phyloP scores from a whole-genome alignment of 2,888 invertebrate species.

The Fragum fragum region DNA sequence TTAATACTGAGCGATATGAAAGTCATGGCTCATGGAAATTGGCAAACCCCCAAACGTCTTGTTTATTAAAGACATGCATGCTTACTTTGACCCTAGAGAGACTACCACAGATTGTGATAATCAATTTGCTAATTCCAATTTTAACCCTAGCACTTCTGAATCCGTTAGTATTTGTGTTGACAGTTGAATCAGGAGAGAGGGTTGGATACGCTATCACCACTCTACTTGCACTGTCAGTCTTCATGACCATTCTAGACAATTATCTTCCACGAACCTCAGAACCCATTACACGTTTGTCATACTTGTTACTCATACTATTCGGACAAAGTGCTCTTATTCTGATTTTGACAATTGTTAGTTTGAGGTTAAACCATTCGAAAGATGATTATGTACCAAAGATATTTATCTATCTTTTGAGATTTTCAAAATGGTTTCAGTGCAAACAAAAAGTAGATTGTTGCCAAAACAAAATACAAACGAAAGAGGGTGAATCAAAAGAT shows the following conservation, averaged over 20 bases:
- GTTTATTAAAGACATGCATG: neutral
- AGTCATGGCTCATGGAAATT: neutral
- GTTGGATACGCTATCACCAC: neutral
- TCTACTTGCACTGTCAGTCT: neutral
- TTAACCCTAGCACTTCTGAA: neutral
- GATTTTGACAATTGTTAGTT: neutral
- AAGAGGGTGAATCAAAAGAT: neutral
- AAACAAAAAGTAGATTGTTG: neutral
- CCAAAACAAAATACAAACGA: neutral
- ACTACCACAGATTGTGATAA: neutral
- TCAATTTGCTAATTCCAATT: neutral
- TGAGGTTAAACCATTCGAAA: neutral
- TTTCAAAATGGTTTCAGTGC: neutral
- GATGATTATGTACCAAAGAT: neutral
- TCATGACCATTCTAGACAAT: slow-evolving; percentile 3
- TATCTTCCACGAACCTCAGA: neutral
- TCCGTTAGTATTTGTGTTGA: slow-evolving; percentile 4
- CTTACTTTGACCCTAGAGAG: neutral
- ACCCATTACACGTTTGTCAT: neutral
- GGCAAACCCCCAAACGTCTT: neutral
- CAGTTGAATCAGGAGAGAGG: slow-evolving; percentile 2
- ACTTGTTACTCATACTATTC: slow-evolving; percentile 2
- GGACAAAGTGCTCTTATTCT: slow-evolving; percentile 13
- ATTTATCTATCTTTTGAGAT: neutral
- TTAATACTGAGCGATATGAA: neutral